Conservation (phyloP, 64 coral and sea anemone species). For the Stichodactyla mertensii region DNA sequence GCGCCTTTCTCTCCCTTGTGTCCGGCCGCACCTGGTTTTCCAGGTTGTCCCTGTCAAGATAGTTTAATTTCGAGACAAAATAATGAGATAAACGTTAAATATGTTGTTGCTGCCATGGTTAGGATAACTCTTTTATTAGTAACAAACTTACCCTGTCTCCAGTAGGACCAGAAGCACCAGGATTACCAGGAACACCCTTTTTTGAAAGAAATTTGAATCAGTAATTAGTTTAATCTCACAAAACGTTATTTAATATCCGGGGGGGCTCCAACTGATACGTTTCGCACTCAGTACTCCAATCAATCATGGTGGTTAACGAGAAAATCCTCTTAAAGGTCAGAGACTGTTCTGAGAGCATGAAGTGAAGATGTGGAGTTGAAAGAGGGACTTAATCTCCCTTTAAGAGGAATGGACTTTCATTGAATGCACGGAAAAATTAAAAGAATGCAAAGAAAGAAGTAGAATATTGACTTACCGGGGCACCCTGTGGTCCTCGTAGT, state of each 20-base stretch:
- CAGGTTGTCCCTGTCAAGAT: conserved; percentile 16
- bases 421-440: no score
- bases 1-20: conserved; percentile 31
- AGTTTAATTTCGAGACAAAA: background rate
- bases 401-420: no score
- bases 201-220: background rate
- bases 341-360: no score
- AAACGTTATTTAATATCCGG: background rate
- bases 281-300: no score
- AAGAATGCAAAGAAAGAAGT: no score
- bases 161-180: conserved; percentile 14
- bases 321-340: no score
- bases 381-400: no score
- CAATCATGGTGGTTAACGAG: no score
- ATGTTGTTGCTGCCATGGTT: background rate
- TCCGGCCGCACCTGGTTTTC: background rate
- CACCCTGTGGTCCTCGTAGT: conserved; percentile 14
- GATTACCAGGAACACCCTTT: conserved; percentile 27
- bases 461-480: conserved; percentile 4
- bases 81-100: background rate
- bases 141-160: conserved; percentile 25
- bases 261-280: no score
- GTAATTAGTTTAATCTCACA: background rate
- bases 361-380: no score
- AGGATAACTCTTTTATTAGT: background rate